Evolutionary conservation across 1,140 invertebrate genomes (phyloP), one percentile per base, ranked within the genome.

Genomic region (Gryllus bimaculatus): DNA sequence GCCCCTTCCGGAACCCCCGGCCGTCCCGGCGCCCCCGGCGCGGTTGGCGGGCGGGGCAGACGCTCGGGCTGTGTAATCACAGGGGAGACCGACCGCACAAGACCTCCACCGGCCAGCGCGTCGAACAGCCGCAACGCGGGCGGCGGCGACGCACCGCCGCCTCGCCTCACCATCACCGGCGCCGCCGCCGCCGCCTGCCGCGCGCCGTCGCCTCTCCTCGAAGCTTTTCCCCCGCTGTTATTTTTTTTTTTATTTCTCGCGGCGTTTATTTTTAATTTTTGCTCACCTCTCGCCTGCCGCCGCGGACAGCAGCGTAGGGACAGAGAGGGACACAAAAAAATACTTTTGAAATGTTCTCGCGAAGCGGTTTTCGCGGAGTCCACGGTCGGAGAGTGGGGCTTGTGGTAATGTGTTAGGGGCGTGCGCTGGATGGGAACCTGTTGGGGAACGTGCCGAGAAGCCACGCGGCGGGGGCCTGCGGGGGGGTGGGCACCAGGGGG

Each of bases 271-370:
- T 66, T 66, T 66, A 66, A 3, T 66, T 66, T 18, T 18, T 15
- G 8, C 49, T 7, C 54, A 18, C 54, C 10, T 18, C 54, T 66
- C 18, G 54, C 54, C 54, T 66, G 10, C 7, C 2, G 18, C 54
- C 18, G 2, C 2, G 10, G 10, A 13, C 54, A 1, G 18, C 54
- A 13, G 54, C 54, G 54, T 18, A 10, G 54, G 54, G 54, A 66
- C 54, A 66, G 54, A 66, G 54, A 66, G 54, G 18, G 54, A 66
- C 54, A 66, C 54, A 66, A 66, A 66, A n/a, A 66, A 66, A 66
- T 66, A 66, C n/a, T 66, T 66, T 66, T 10, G 54, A 66, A 66
- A 66, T 66, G 54, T 66, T 66, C 54, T 7, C 7, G 10, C 10
- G 54, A n/a, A 66, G 54, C 10, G 18, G 54, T 66, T 66, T n/a